Evolutionary conservation across 2,113 vertebrate species (phyloP).

Genomic region (Euleptes europaea): DNA sequence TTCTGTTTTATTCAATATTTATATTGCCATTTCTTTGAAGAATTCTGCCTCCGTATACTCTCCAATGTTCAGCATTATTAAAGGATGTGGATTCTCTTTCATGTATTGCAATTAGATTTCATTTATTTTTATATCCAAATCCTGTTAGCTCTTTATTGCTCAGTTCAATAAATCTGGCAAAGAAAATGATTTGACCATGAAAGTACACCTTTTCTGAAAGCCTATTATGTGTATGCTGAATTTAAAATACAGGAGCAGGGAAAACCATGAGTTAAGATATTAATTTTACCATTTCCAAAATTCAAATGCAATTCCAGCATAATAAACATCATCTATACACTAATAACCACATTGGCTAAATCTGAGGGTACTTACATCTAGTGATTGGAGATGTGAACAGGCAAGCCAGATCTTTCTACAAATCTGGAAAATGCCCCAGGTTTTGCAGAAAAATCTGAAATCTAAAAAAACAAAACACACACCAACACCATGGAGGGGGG

Average conservation of each 20-base stretch:
- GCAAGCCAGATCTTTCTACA: too few relatives aligned
- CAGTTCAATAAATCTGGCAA: background rate
- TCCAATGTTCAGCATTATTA: conserved; percentile 1
- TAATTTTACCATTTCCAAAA: background rate
- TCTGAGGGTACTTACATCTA: too few relatives aligned
- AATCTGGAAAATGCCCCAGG: too few relatives aligned
- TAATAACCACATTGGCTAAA: too few relatives aligned
- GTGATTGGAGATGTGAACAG: too few relatives aligned
- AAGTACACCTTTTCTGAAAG: background rate
- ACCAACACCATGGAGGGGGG: too few relatives aligned
- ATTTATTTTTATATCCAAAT: background rate
- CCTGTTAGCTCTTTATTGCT: background rate
- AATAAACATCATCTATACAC: background rate
- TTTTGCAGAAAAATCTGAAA: too few relatives aligned
- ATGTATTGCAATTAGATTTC: conserved; percentile 40
- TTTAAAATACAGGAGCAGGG: rapidly evolving
- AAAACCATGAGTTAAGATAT: background rate
- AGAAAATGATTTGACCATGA: background rate
- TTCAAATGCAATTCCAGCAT: background rate
- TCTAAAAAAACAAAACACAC: too few relatives aligned
- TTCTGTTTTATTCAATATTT: conserved; percentile 48
- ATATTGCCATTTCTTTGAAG: conserved; percentile 45
- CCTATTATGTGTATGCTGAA: background rate
- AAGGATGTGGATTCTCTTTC: conserved; percentile 39
- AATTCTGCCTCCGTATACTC: conserved; percentile 26